Percentiles rank a stretch among this genome's conserved stretches.
Evolutionary conservation across 2,113 vertebrate species (phyloP).

Genomic region (Lampris incognitus): DNA sequence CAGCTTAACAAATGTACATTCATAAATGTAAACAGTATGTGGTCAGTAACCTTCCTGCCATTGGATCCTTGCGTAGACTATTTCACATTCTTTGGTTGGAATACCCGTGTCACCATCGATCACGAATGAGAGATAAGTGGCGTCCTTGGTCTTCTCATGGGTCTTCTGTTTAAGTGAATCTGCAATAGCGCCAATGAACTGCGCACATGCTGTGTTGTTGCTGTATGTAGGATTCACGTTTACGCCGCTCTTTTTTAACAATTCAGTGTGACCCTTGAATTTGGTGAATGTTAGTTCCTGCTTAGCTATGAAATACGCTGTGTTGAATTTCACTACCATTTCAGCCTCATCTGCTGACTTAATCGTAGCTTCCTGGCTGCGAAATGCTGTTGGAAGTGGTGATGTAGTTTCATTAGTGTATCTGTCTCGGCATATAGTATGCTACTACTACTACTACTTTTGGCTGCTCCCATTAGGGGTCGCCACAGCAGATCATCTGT

Average conservation of each 20-base stretch:
- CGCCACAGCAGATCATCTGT: too few species aligned
- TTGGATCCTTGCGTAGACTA: too few species aligned
- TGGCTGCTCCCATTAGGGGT: too few species aligned
- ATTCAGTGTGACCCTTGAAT: conserved; percentile 5
- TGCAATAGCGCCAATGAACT: conserved; percentile 5
- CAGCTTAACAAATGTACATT: too few species aligned
- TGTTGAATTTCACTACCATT: not conserved
- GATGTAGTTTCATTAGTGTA: not conserved
- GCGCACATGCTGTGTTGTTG: conserved; percentile 8
- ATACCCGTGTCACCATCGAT: not conserved
- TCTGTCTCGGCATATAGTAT: not conserved
- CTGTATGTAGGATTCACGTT: not conserved
- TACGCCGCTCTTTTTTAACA: not conserved
- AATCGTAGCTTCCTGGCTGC: not conserved
- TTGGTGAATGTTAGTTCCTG: conserved; percentile 1
- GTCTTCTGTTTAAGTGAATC: conserved; percentile 1
- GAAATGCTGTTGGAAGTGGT: not conserved
- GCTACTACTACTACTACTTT: not conserved
- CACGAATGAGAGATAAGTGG: not conserved
- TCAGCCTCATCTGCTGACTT: not conserved
- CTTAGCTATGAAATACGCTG: not conserved
- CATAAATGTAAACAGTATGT: too few species aligned
- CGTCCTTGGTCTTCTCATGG: not conserved
- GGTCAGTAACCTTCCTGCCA: too few species aligned
- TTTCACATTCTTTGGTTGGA: too few species aligned